phyloP scores from a whole-genome alignment of 2,797 vertebrate genomes.

The Phoebastria nigripes region DNA sequence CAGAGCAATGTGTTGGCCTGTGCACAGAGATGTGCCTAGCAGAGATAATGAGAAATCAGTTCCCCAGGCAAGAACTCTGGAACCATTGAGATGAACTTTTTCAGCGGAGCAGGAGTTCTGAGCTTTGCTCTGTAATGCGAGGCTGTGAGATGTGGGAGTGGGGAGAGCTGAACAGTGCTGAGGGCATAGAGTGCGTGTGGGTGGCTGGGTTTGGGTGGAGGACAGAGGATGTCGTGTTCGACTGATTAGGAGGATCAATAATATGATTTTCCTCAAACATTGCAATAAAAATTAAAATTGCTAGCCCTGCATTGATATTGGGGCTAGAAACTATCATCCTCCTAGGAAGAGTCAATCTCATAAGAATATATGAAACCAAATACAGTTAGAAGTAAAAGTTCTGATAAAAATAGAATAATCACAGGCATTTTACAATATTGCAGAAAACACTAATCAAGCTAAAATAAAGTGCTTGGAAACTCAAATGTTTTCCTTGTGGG shows the following conservation, averaged over 20 bases:
- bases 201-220: not conserved
- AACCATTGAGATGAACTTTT: not conserved
- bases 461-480: not conserved
- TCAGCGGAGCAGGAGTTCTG: not conserved
- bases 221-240: fast-evolving
- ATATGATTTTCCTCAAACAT: not conserved
- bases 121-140: not conserved
- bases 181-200: not conserved
- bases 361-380: not conserved
- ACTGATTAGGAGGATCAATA: not conserved
- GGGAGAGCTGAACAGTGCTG: not conserved
- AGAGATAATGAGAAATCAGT: not conserved
- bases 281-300: not conserved
- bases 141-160: not conserved
- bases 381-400: not conserved
- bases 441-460: not conserved
- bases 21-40: not conserved
- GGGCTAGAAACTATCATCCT: not conserved
- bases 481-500: not conserved
- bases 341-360: not conserved
- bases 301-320: not conserved
- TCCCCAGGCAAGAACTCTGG: not conserved
- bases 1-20: not conserved
- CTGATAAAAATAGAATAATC: not conserved
- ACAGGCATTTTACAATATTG: not conserved